Evolutionary conservation across 2,113 vertebrate genomes (phyloP).

Genomic region (Erythrocercus mccallii): DNA sequence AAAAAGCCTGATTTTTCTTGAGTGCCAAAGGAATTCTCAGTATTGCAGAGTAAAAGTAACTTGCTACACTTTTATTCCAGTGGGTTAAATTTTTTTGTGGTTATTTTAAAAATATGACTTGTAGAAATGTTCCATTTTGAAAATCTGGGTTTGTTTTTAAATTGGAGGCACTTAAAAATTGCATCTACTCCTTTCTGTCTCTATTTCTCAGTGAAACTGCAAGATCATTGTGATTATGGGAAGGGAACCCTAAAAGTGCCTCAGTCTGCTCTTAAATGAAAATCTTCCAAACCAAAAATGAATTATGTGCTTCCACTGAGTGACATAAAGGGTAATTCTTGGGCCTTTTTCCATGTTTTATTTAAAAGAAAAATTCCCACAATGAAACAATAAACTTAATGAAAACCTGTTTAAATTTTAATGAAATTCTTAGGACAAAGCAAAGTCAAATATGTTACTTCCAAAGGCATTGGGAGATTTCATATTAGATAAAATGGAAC

Average conservation of each 20-base stretch:
- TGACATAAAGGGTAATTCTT: neutral
- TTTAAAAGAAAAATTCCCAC: neutral
- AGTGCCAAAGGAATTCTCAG: neutral
- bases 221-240: accelerated
- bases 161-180: neutral
- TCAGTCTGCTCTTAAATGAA: neutral
- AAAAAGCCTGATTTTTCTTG: neutral
- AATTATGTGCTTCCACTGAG: neutral
- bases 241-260: neutral
- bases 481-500: neutral
- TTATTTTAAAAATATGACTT: neutral
- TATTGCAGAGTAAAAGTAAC: neutral
- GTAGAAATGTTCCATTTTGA: neutral
- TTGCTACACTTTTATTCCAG: neutral
- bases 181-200: neutral
- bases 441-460: neutral
- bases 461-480: neutral
- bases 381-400: neutral
- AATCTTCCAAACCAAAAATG: neutral
- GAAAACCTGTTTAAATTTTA: neutral
- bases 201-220: neutral
- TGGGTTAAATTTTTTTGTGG: neutral
- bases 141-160: neutral
- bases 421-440: neutral
- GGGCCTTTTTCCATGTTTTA: neutral